Evolutionary conservation across 1,140 invertebrate genomes (phyloP).

Genomic region (Agraylea sexmaculata): DNA sequence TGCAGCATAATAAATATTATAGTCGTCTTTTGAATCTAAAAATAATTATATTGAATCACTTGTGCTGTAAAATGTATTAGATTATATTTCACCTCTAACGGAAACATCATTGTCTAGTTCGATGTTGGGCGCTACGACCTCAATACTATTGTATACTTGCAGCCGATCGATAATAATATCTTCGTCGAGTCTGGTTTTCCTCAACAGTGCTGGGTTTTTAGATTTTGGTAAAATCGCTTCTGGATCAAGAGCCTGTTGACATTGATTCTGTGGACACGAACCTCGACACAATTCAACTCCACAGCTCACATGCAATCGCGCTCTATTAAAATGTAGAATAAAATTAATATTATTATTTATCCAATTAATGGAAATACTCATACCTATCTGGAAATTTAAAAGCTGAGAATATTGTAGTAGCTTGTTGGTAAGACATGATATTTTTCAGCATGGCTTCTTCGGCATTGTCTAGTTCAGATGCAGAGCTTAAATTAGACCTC

Average conservation of each 20-base stretch:
- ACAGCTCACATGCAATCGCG: conserved; percentile 57
- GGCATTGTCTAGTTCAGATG: conserved; percentile 24
- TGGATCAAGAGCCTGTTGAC: conserved; percentile 31
- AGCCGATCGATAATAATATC: conserved; percentile 50
- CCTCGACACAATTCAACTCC: conserved; percentile 53
- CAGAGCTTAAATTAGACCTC: conserved; percentile 25
- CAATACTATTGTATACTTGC: conserved; percentile 65
- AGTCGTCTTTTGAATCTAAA: neutral
- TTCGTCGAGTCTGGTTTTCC: conserved; percentile 36
- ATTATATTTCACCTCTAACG: conserved; percentile 32
- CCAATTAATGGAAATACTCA: too few species aligned
- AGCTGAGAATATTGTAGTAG: conserved; percentile 54
- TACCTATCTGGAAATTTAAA: conserved; percentile 74
- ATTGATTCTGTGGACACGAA: conserved; percentile 47
- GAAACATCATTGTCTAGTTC: conserved; percentile 48
- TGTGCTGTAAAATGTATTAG: neutral
- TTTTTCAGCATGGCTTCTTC: conserved; percentile 31
- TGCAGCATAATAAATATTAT: conserved; percentile 4
- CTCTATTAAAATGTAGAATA: too few species aligned
- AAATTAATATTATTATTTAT: too few species aligned
- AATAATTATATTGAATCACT: neutral
- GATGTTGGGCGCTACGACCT: conserved; percentile 63
- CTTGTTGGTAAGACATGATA: conserved; percentile 46
- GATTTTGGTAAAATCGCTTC: conserved; percentile 34
- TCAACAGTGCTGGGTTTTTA: conserved; percentile 32